phyloP scores from a whole-genome alignment of 2,797 vertebrate species.

The Eremophila alpestris region DNA sequence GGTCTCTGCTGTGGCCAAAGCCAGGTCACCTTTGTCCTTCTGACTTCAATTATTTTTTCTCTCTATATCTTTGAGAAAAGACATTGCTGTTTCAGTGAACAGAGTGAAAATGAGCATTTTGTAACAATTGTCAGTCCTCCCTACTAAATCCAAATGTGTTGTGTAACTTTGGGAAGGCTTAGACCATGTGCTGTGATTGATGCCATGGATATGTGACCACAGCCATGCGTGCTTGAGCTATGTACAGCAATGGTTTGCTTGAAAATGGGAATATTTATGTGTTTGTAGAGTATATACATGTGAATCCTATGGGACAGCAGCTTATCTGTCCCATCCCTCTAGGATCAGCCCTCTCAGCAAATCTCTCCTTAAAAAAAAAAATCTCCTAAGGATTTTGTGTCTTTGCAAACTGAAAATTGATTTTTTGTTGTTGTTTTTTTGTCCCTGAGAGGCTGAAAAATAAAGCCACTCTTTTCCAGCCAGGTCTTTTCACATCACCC shows the following conservation, averaged over 20 bases:
- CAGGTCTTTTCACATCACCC: background rate
- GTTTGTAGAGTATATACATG: fast-evolving
- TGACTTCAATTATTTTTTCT: background rate
- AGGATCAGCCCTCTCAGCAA: background rate
- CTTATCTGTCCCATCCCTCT: background rate
- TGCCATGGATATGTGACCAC: background rate
- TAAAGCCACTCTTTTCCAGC: background rate
- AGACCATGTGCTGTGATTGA: background rate
- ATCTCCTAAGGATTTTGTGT: background rate
- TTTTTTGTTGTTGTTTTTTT: background rate
- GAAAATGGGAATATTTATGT: background rate
- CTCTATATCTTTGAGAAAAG: background rate
- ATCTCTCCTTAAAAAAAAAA: background rate
- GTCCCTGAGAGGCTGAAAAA: background rate
- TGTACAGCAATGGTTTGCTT: background rate
- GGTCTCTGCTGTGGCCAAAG: background rate
- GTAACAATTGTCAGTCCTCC: background rate
- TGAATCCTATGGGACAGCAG: background rate
- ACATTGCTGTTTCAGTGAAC: background rate
- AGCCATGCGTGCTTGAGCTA: fast-evolving
- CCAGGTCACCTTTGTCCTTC: background rate
- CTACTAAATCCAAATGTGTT: background rate
- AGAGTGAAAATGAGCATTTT: background rate
- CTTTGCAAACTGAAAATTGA: background rate
- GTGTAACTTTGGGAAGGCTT: background rate